Conservation (phyloP, 2,797 vertebrate species). For the Sebastolobus altivelis region DNA sequence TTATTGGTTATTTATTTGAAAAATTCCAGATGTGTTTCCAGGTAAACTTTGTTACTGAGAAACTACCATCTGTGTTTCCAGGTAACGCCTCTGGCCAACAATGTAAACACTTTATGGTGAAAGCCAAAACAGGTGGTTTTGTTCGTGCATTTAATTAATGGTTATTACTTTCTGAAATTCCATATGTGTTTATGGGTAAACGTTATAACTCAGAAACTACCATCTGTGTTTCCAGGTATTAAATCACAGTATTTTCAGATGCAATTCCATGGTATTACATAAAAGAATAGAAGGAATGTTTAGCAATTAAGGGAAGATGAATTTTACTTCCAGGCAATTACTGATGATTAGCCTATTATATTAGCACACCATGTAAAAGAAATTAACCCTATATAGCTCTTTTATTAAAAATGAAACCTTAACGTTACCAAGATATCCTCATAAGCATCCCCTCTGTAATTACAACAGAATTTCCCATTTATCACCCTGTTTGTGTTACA, state of each 20-base stretch:
- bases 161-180: background rate
- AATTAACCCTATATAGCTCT: background rate
- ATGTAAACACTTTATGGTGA: background rate
- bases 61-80: conserved; percentile 5
- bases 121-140: background rate
- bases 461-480: background rate
- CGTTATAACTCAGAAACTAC: background rate
- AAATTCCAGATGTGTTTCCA: conserved; percentile 6
- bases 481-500: background rate
- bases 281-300: background rate
- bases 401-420: background rate
- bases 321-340: no score
- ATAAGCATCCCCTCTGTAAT: background rate
- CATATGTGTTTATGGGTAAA: background rate
- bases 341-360: background rate
- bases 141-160: background rate
- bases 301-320: background rate
- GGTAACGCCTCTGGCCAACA: background rate
- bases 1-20: conserved; percentile 6
- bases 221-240: background rate
- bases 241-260: background rate
- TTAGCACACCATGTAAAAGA: background rate
- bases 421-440: background rate
- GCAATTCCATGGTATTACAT: background rate
- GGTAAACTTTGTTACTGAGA: conserved; percentile 6